These are phyloP conservation scores for Perizoma flavofasciatum DNA, from an alignment of 2,888 invertebrate species.

Conservation along the genomic window DNA sequence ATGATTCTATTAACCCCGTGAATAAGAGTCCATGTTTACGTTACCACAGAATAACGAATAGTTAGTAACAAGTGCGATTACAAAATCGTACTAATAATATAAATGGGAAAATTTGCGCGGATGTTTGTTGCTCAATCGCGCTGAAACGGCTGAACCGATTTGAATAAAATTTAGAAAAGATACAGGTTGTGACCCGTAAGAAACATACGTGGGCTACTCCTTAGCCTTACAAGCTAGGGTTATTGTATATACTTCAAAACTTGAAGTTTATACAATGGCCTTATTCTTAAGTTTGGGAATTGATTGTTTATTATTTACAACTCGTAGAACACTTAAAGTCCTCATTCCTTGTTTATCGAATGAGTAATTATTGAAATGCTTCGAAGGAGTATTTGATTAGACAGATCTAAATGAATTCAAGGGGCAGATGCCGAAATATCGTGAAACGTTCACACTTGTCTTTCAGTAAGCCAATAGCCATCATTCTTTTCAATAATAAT, in stretches of 20 bases:
- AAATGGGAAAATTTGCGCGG: slow-evolving; percentile 1
- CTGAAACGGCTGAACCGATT: slow-evolving; percentile 1
- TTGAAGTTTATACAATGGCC: too few species aligned
- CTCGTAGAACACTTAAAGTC: slow-evolving; percentile 22
- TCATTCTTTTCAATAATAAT: too few species aligned
- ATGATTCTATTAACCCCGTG: slow-evolving; percentile 76
- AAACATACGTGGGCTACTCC: too few species aligned
- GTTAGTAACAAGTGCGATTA: slow-evolving; percentile 44
- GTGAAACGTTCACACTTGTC: not conserved
- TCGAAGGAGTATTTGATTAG: slow-evolving; percentile 8
- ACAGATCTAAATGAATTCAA: slow-evolving; percentile 8
- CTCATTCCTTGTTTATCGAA: slow-evolving; percentile 23
- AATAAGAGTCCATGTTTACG: slow-evolving; percentile 62
- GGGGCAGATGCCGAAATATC: not conserved
- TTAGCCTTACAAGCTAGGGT: too few species aligned
- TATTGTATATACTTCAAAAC: too few species aligned
- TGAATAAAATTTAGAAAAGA: too few species aligned
- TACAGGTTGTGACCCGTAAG: too few species aligned
- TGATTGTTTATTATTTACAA: slow-evolving; percentile 31
- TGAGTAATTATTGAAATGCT: slow-evolving; percentile 18
- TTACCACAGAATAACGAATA: slow-evolving; percentile 34
- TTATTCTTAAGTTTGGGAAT: slow-evolving; percentile 18
- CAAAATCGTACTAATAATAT: slow-evolving; percentile 41
- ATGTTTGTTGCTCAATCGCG: slow-evolving; percentile 6
- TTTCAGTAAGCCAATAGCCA: too few species aligned